Evolutionary conservation across 1,140 invertebrate species (phyloP), one percentile per base, ranked within the genome.

Genomic region (Zaprionus camerounensis): DNA sequence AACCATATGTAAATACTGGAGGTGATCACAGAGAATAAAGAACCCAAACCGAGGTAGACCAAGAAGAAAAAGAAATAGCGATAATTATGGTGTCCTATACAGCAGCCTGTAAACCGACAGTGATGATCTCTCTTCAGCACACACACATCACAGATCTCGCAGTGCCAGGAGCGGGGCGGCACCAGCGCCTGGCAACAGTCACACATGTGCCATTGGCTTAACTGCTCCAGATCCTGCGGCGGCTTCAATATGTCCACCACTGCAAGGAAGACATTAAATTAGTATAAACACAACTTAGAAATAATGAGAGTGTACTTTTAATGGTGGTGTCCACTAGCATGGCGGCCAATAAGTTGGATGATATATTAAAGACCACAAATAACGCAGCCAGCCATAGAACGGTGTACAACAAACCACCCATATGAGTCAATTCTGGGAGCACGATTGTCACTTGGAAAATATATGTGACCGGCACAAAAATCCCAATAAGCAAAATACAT

Each of bases 41-140:
- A 95, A 2, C 95, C 95, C 17, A 97, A 81, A 76, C 96, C 95
- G 59, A 98, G 93, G 92, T 98, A 96, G 7, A 97, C 91, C 22
- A 98, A 93, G 87, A 98, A 97, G 82, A 96, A 95, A 2, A 97
- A 93, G 90, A 98, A 99, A 92, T 97, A 99, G 83, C 98, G 94
- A 81, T 97, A 96, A 93, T 99, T 99, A 66, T 95, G 94, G 91
- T 98, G 96, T 1, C 98, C 98, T 22, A 99, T 94, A 93, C 98
- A 99, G 88, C 96, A 97, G 13, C 96, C 96, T 17, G 96, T 96
- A 92, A 99, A 99, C 38, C 96, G 96, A 91, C 98, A 99, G 91
- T 99, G 98, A 93, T 99, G 98, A 92, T 99, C 98, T 79, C 98
- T 94, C 92, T 98, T 98, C 5, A 99, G 91, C 49, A 99, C 96